Conservation (phyloP, 2,797 vertebrate genomes). For the Pipistrellus nathusii region DNA sequence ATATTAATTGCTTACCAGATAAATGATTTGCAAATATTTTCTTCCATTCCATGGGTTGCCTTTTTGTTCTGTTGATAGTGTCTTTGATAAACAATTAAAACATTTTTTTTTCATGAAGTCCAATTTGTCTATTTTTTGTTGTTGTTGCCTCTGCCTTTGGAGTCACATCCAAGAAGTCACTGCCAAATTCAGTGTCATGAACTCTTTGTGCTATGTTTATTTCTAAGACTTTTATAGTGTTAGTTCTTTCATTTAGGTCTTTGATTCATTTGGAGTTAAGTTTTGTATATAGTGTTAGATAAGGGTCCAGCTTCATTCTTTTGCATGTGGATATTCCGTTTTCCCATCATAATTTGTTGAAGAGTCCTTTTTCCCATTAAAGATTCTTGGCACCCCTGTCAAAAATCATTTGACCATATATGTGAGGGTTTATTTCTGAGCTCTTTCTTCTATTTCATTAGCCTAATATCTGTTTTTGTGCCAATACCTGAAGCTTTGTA, state of each 20-base stretch:
- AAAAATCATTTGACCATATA: neutral
- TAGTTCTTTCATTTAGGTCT: neutral
- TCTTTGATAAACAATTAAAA: neutral
- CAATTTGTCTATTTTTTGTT: slow-evolving; percentile 18
- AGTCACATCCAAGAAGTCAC: neutral
- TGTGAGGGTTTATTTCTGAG: slow-evolving; percentile 18
- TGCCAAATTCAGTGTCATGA: slow-evolving; percentile 12
- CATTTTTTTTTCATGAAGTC: neutral
- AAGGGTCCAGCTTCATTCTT: slow-evolving; percentile 4
- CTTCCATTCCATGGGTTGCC: neutral
- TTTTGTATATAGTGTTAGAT: slow-evolving; percentile 17
- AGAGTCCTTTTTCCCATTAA: neutral
- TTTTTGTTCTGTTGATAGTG: neutral
- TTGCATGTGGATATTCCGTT: neutral
- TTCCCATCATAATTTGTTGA: neutral
- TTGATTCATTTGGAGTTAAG: slow-evolving; percentile 3
- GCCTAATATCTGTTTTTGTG: neutral
- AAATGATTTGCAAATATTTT: neutral
- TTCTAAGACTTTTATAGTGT: slow-evolving; percentile 5
- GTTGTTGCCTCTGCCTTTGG: neutral
- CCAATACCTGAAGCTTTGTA: neutral
- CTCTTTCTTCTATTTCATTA: neutral
- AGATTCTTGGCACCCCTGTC: neutral
- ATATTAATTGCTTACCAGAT: neutral
- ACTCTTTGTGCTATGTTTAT: neutral